phyloP scores from a whole-genome alignment of 2,888 invertebrate species.

The Drymonia ruficornis region DNA sequence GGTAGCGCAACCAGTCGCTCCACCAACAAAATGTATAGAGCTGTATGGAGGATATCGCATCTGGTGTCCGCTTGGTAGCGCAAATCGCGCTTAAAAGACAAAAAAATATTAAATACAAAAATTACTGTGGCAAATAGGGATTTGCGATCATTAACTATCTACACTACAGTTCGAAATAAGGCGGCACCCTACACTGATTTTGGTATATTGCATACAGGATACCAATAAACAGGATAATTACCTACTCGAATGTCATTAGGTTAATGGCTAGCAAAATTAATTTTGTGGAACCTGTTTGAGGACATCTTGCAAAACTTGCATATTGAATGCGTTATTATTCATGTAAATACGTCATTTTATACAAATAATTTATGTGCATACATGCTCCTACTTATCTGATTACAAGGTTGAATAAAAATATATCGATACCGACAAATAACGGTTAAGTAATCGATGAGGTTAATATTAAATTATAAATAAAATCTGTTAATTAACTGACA shows the following conservation, averaged over 20 bases:
- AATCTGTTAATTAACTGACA: neutral
- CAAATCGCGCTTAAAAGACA: too few relatives aligned
- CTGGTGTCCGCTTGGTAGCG: too few relatives aligned
- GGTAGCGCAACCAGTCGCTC: too few relatives aligned
- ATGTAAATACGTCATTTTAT: neutral
- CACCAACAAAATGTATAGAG: too few relatives aligned
- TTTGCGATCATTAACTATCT: too few relatives aligned
- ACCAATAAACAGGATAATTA: constrained; percentile 9
- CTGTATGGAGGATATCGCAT: too few relatives aligned
- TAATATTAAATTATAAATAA: neutral
- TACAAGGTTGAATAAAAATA: too few relatives aligned
- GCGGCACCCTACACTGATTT: too few relatives aligned
- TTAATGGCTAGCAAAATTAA: neutral
- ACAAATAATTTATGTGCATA: neutral
- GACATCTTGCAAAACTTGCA: constrained; percentile 3
- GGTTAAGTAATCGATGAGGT: neutral
- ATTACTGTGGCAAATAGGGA: too few relatives aligned
- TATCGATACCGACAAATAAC: too few relatives aligned
- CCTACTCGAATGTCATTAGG: constrained; percentile 1
- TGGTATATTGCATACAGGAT: neutral
- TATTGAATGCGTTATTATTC: neutral
- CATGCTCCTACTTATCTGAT: neutral
- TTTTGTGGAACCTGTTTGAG: constrained; percentile 2
- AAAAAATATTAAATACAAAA: too few relatives aligned
- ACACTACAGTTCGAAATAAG: too few relatives aligned